Base-by-base conservation (phyloP, 1,140 invertebrate genomes). In the Drosophila teissieri region DNA sequence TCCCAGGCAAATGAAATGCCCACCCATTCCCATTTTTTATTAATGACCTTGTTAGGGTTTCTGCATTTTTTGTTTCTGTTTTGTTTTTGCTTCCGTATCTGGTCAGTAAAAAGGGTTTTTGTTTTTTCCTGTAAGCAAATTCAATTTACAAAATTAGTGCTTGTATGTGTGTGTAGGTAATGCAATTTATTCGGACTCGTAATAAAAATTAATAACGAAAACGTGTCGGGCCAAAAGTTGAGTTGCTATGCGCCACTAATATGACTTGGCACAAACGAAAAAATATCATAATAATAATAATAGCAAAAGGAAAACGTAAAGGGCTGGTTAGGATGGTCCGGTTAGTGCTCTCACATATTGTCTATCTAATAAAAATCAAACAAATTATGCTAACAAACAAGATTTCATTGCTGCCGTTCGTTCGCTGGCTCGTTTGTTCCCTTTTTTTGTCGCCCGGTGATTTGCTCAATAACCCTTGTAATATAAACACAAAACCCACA, bases 391-490 rank as follows among this genome's bases (percentile, higher is more conserved):
- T 73, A 88, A 83, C 88, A 90, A 90, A 90, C 88, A 80, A 67
- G 86, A 90, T 90, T 90, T 90, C 64, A 73, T 73, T 49, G 78
- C 79, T 63, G 48, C 48, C 48, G 48, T 51, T 51, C 48, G 48
- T 17, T 49, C 15, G 46, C 44, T 53, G n/a, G n/a, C 2, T 19
- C 19, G 19, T 19, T 19, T 19, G 19, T 19, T 19, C 19, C 19
- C 19, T 19, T 19, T 19, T 64, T 85, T 78, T 53, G 72, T 75
- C 61, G 79, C 62, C 58, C 73, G 80, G 88, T 91, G 88, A 91
- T 91, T 91, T 91, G 89, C 89, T 85, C 89, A 91, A 91, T 91
- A 91, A 89, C 83, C 89, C 89, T 91, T 91, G 89, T 91, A 91
- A 91, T 91, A 81, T 82, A 84, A 89, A 89, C 76, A 84, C 77